Conservation (phyloP, 2,797 vertebrate genomes). For the Tiaroga cobitis region DNA sequence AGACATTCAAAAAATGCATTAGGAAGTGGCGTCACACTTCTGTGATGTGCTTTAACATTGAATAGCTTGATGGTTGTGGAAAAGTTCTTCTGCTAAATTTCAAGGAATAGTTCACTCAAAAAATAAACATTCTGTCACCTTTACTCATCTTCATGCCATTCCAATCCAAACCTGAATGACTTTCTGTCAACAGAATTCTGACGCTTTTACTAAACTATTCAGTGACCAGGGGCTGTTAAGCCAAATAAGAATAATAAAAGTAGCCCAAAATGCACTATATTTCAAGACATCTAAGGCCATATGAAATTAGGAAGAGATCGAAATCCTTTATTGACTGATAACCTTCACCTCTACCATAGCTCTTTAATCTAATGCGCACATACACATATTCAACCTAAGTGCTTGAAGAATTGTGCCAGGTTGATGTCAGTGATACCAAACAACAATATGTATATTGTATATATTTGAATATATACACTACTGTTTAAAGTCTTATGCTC, state of each 20-base stretch:
- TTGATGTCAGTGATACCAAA: background rate
- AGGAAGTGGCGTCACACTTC: background rate
- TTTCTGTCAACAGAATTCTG: background rate
- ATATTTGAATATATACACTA: background rate
- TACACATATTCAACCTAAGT: background rate
- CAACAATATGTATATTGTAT: background rate
- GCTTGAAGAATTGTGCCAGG: background rate
- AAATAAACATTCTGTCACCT: background rate
- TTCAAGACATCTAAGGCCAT: background rate
- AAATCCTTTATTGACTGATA: background rate
- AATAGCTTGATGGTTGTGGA: background rate
- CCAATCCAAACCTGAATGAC: background rate
- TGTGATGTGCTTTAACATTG: background rate
- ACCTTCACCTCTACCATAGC: background rate
- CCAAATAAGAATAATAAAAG: background rate
- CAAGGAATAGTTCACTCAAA: background rate
- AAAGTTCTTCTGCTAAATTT: slow-evolving; percentile 11
- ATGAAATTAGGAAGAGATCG: background rate
- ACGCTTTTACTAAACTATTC: background rate
- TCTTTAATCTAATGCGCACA: background rate
- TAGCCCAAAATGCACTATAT: background rate
- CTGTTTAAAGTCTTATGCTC: background rate
- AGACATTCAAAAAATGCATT: background rate
- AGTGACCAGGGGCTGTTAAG: background rate
- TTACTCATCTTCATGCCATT: background rate